Conservation (phyloP, 2,113 vertebrate genomes). For the Grallaria varia region DNA sequence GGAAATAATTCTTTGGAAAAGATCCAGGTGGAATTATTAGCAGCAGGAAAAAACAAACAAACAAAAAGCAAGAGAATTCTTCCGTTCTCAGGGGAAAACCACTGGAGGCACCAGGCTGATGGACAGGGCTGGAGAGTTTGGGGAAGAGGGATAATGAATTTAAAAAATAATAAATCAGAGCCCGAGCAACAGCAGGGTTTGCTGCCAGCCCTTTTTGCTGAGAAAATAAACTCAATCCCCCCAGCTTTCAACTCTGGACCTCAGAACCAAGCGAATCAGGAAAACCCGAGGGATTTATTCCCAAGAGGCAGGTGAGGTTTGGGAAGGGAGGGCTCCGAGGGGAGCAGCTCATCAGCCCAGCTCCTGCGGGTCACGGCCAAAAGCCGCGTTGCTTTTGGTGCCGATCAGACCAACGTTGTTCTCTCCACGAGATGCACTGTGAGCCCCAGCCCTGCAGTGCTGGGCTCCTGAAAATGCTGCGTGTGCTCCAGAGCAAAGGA, state of each 20-base stretch:
- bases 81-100: neutral
- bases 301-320: neutral
- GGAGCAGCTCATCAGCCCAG: neutral
- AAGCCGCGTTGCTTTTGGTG: neutral
- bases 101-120: neutral
- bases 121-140: neutral
- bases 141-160: neutral
- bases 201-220: neutral
- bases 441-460: neutral
- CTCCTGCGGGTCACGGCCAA: no score
- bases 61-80: rapidly evolving
- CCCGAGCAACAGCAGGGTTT: neutral
- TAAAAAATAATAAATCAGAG: neutral
- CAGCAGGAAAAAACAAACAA: neutral
- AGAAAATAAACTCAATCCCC: neutral
- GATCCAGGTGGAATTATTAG: neutral
- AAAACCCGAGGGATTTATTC: neutral
- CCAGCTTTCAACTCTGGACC: neutral
- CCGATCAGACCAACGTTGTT: neutral
- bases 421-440: neutral
- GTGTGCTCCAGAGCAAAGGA: neutral
- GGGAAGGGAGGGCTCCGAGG: neutral
- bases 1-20: neutral
- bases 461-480: neutral
- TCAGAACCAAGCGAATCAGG: neutral